A percentile compares a stretch with the other conserved stretches of the same genome.
These are phyloP conservation scores for Litoditis marina DNA, from an alignment of 2,888 invertebrate genomes.

Conservation along the genomic window DNA sequence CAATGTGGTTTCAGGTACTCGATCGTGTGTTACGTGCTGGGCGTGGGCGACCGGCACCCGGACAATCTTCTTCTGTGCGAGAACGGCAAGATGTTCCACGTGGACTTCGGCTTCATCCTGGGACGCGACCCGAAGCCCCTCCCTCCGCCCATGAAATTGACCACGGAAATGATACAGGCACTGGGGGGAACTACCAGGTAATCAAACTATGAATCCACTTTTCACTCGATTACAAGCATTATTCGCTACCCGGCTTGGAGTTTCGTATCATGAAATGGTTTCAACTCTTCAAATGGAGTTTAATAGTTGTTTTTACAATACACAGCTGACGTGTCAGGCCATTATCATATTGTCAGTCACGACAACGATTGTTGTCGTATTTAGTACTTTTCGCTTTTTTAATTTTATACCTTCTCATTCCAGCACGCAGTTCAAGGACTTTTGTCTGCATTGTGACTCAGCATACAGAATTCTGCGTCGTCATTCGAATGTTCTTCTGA, in stretches of 20 bases:
- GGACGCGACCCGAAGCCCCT: slow-evolving; percentile 90
- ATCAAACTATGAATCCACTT: too few relatives aligned
- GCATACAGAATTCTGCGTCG: slow-evolving; percentile 89
- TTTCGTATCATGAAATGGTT: too few relatives aligned
- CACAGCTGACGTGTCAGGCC: too few relatives aligned
- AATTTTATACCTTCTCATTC: slow-evolving; percentile 61
- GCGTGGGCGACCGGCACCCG: slow-evolving; percentile 76
- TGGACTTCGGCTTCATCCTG: slow-evolving; percentile 95
- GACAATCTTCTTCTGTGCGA: slow-evolving; percentile 91
- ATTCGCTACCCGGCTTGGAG: too few relatives aligned
- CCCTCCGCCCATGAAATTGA: slow-evolving; percentile 97
- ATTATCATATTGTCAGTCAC: too few relatives aligned
- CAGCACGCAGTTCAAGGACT: slow-evolving; percentile 88
- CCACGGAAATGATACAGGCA: slow-evolving; percentile 95
- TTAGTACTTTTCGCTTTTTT: neutral
- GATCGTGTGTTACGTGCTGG: slow-evolving; percentile 85
- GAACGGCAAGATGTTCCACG: slow-evolving; percentile 85
- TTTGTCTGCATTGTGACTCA: slow-evolving; percentile 79
- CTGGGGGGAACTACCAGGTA: slow-evolving; percentile 54
- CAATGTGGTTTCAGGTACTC: slow-evolving; percentile 25
- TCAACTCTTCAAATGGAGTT: too few relatives aligned
- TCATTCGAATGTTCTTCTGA: slow-evolving; percentile 80
- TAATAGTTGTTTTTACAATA: too few relatives aligned
- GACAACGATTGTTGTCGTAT: neutral
- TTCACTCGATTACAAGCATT: too few relatives aligned